phyloP scores from a whole-genome alignment of 2,113 vertebrate genomes.

The Muscicapa adusta region DNA sequence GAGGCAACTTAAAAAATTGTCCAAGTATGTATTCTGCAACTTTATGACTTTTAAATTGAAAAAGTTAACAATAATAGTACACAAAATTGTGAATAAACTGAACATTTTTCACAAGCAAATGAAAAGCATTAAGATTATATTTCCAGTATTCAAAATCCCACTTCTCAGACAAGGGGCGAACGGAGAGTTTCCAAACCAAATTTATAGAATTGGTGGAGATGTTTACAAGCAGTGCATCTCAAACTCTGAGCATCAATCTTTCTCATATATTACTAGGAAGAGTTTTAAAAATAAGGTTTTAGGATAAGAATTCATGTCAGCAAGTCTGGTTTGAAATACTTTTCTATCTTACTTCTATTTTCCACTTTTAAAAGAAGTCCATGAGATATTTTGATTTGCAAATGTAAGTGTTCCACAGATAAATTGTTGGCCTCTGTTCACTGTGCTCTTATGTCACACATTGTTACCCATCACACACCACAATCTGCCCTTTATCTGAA shows the following conservation, averaged over 20 bases:
- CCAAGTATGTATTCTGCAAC: not conserved
- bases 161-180: not conserved
- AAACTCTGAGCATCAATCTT: not conserved
- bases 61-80: not conserved
- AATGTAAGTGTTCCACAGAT: not conserved
- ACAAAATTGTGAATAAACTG: not conserved
- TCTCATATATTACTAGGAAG: not conserved
- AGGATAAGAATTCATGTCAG: not conserved
- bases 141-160: not conserved
- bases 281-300: not conserved
- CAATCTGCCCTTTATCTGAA: not conserved
- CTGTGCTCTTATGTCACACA: not conserved
- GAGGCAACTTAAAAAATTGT: not conserved
- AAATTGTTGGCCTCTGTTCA: not conserved
- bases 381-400: not conserved
- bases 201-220: not conserved
- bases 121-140: not conserved
- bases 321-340: not conserved
- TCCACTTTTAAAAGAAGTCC: not conserved
- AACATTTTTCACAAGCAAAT: not conserved
- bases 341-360: not conserved
- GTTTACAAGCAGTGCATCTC: not conserved
- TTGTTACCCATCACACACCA: not conserved
- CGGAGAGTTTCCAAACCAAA: fast-evolving
- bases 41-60: not conserved